Base-by-base conservation (phyloP, 2,113 vertebrate species). In the Pachyramphus minor region DNA sequence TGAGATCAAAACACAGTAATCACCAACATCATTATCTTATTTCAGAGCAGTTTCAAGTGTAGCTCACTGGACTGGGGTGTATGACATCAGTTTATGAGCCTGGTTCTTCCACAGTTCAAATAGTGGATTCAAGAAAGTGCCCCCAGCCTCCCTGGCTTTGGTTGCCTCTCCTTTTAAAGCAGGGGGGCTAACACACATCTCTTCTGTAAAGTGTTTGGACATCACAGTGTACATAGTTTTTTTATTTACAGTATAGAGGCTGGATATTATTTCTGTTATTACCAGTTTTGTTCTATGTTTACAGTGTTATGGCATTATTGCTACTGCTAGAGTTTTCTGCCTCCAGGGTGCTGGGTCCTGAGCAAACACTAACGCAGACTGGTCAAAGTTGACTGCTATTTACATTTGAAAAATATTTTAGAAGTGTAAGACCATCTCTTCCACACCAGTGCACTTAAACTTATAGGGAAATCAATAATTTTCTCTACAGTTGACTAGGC, bases 361-460 rank as follows among this genome's bases (percentile, higher is more conserved):
- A 84, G 88, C 78, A 96, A 91, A 95, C 63, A 87, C 49, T 69
- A 85, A 88, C 15, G 19, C 59, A 67, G 52, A 35, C 64, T 81
- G 62, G 52, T 64, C 74, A 84, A 78, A 94, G 44, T 53, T 30
- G 68, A 81, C 59, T 11, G 2, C 47, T 50, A 68, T 64, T 93
- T 78, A 78, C 31, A 49, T 87, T 77, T 55, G 44, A 90, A 92
- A 97, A 93, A 69, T 37, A 35, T 45, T 85, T 94, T 62, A 67
- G 75, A 83, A 86, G 78, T 44, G n/a, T 33, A 74, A 74, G 82
- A 59, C 41, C 83, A 77, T 80, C 33, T 25, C 90, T 91, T 88
- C 90, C 76, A 81, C 76, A 92, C 44, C 76, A 87, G 11, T 50
- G 69, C 86, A 95, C 80, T 81, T 88, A 81, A 93, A 93, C 14